These are phyloP conservation scores for Eupithecia insigniata DNA, from an alignment of 2,888 invertebrate genomes.

Conservation along the genomic window DNA sequence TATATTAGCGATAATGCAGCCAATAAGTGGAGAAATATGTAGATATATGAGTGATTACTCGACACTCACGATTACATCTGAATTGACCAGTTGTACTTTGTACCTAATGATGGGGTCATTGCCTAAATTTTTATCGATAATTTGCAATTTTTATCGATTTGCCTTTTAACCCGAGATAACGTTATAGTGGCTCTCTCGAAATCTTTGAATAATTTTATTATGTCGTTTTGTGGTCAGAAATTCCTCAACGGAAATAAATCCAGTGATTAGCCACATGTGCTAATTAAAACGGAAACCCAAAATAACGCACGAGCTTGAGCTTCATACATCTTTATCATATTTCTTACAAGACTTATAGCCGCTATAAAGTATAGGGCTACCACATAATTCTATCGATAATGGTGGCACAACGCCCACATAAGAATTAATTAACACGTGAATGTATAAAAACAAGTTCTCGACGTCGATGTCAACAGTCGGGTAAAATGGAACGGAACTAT, in stretches of 20 bases:
- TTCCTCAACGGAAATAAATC: conserved; percentile 14
- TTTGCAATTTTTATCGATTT: conserved; percentile 15
- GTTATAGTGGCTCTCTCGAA: background rate
- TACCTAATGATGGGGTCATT: conserved; percentile 1
- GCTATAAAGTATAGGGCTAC: conserved; percentile 78
- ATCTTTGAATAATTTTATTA: conserved; percentile 7
- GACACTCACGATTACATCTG: background rate
- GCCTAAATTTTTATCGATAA: background rate
- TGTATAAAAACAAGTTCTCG: conserved; percentile 74
- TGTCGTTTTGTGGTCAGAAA: conserved; percentile 5
- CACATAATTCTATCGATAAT: conserved; percentile 80
- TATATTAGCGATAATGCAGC: too few species aligned
- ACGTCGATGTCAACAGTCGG: conserved; percentile 71
- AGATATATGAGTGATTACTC: background rate
- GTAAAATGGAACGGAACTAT: conserved; percentile 74
- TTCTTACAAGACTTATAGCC: conserved; percentile 68
- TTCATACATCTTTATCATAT: conserved; percentile 67
- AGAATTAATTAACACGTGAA: conserved; percentile 81
- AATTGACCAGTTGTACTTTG: background rate
- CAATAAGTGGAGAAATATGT: background rate
- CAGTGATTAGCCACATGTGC: conserved; percentile 41
- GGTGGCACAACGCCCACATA: conserved; percentile 75
- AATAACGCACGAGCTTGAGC: conserved; percentile 53
- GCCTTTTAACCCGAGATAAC: conserved; percentile 14
- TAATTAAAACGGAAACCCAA: conserved; percentile 60